phyloP scores from a whole-genome alignment of 2,888 invertebrate genomes.

The Apeira syringaria region DNA sequence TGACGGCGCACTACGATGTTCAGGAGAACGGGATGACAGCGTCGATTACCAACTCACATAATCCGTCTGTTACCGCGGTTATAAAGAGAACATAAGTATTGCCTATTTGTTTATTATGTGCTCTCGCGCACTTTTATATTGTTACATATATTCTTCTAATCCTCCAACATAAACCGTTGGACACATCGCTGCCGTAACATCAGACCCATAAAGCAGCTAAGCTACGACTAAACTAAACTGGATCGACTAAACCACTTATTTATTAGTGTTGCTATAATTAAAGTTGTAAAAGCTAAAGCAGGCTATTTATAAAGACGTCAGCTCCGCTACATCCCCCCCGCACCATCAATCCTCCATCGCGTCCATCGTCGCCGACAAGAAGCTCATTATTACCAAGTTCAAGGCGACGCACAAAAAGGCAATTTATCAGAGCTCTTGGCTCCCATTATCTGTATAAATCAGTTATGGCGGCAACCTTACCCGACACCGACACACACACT shows the following conservation, averaged over 20 bases:
- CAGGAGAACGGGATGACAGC: too few species aligned
- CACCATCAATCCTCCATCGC: conserved; percentile 17
- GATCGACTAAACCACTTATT: conserved; percentile 9
- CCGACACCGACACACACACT: conserved; percentile 21
- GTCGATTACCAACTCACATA: too few species aligned
- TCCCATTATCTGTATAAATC: conserved; percentile 63
- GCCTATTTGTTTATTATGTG: too few species aligned
- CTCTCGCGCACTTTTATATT: too few species aligned
- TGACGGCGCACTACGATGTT: too few species aligned
- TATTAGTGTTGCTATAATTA: conserved; percentile 8
- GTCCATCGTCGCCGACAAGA: conserved; percentile 43
- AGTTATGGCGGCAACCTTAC: conserved; percentile 37
- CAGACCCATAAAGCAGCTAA: not conserved
- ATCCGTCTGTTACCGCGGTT: too few species aligned
- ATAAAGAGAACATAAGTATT: too few species aligned
- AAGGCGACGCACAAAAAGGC: conserved; percentile 49
- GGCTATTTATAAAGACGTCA: conserved; percentile 16
- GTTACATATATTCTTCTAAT: not conserved
- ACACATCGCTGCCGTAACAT: not conserved
- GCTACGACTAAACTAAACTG: not conserved
- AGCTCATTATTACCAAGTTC: conserved; percentile 49
- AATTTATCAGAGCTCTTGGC: conserved; percentile 57
- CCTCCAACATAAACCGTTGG: conserved; percentile 2
- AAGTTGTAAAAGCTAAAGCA: conserved; percentile 13
- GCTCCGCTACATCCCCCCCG: conserved; percentile 14